Conservation (phyloP, 1,140 invertebrate species). For the Tetragonula clypearis region DNA sequence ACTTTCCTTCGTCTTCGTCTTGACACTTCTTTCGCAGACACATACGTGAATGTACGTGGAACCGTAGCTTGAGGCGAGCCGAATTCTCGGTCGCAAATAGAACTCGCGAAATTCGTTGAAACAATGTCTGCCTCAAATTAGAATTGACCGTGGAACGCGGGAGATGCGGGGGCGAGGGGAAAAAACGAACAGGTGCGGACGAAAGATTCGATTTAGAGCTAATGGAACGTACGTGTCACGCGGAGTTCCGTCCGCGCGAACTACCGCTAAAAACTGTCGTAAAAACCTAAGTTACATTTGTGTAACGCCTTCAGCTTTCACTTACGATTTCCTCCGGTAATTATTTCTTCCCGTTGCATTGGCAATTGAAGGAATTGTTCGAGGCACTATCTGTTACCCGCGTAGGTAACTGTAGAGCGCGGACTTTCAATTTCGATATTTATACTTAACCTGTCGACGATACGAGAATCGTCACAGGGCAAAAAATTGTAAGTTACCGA, state of each 20-base stretch:
- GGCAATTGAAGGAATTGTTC: neutral
- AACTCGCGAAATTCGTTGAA: neutral
- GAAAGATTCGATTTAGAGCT: conserved; percentile 44
- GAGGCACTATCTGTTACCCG: too few species aligned
- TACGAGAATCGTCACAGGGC: too few species aligned
- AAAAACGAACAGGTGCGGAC: conserved; percentile 37
- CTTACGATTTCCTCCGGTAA: neutral
- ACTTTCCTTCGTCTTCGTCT: neutral
- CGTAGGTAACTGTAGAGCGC: too few species aligned
- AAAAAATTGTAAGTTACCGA: too few species aligned
- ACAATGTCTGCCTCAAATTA: conserved; percentile 13
- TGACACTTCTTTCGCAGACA: neutral
- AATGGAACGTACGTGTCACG: conserved; percentile 39
- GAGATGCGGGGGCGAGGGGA: neutral
- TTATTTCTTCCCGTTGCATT: neutral
- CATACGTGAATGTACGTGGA: too few species aligned
- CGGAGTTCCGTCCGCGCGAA: conserved; percentile 11
- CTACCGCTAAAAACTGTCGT: conserved; percentile 8
- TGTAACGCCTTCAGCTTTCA: neutral
- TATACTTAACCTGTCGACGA: too few species aligned
- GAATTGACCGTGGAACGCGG: conserved; percentile 28
- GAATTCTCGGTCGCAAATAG: neutral
- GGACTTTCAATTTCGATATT: too few species aligned
- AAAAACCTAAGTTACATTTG: conserved; percentile 26
- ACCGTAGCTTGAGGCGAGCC: neutral